Percentiles rank a stretch among this genome's conserved stretches.
Conservation (phyloP, 2,888 invertebrate genomes). For the Hydraecia micacea region DNA sequence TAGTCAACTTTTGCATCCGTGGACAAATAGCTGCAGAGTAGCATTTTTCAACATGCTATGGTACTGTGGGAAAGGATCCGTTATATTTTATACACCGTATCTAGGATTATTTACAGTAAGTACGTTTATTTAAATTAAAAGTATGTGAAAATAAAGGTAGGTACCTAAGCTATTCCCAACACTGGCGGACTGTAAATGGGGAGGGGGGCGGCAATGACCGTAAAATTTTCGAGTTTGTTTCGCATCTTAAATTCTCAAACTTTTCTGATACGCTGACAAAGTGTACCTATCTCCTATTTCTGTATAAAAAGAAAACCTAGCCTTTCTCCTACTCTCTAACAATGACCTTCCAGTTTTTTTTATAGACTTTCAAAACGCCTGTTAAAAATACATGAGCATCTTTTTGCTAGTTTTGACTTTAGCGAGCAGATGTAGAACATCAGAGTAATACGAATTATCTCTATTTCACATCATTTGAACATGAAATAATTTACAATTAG, state of each 20-base stretch:
- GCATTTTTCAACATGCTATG: slow-evolving; percentile 75
- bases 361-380: not conserved
- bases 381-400: not conserved
- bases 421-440: not conserved
- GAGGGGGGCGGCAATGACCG: too few species aligned
- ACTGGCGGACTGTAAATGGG: not conserved
- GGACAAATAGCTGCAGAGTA: slow-evolving; percentile 77
- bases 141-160: not conserved
- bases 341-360: not conserved
- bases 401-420: not conserved
- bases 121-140: slow-evolving; percentile 42
- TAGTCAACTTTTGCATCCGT: slow-evolving; percentile 79
- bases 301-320: not conserved
- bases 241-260: too few species aligned
- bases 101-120: slow-evolving; percentile 76
- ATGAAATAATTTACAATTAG: not conserved
- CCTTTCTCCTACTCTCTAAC: not conserved
- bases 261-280: not conserved
- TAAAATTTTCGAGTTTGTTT: not conserved
- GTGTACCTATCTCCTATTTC: too few species aligned
- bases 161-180: not conserved
- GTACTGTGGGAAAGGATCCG: slow-evolving; percentile 73
- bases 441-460: too few species aligned
- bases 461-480: not conserved
- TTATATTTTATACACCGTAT: slow-evolving; percentile 76